A percentile compares a stretch with the other conserved stretches of the same genome.
These are phyloP conservation scores for Excalfactoria chinensis DNA, from an alignment of 2,113 vertebrate genomes.

Conservation along the genomic window DNA sequence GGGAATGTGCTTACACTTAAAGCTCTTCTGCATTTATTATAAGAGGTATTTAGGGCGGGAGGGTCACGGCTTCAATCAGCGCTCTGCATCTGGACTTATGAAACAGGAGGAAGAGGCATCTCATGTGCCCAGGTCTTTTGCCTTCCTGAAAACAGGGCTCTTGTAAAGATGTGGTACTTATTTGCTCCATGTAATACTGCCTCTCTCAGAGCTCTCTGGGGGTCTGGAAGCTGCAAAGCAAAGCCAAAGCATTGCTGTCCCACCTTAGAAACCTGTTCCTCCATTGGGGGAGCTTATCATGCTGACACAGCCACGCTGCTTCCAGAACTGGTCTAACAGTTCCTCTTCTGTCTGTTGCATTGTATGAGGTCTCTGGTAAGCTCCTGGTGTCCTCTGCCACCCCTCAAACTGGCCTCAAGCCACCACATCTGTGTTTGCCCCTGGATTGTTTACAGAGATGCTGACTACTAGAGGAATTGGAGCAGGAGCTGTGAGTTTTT, in stretches of 20 bases:
- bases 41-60: not conserved
- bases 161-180: not conserved
- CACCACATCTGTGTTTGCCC: not conserved
- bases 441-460: not conserved
- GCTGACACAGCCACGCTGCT: not conserved
- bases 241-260: not conserved
- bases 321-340: not conserved
- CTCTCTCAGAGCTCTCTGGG: not conserved
- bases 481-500: not conserved
- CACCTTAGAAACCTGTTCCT: not conserved
- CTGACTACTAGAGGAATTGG: not conserved
- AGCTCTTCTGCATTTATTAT: not conserved
- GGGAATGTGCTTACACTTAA: not conserved
- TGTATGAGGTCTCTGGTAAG: not conserved
- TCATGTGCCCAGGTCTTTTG: not conserved
- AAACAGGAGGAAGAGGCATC: not conserved
- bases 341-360: not conserved
- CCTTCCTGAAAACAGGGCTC: fast-evolving
- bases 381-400: not conserved
- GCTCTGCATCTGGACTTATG: not conserved
- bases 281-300: not conserved
- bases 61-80: not conserved
- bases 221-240: not conserved
- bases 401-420: not conserved
- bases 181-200: not conserved